Evolutionary conservation across 2,113 vertebrate genomes (phyloP).

Genomic region (Pyrgilauda ruficollis): DNA sequence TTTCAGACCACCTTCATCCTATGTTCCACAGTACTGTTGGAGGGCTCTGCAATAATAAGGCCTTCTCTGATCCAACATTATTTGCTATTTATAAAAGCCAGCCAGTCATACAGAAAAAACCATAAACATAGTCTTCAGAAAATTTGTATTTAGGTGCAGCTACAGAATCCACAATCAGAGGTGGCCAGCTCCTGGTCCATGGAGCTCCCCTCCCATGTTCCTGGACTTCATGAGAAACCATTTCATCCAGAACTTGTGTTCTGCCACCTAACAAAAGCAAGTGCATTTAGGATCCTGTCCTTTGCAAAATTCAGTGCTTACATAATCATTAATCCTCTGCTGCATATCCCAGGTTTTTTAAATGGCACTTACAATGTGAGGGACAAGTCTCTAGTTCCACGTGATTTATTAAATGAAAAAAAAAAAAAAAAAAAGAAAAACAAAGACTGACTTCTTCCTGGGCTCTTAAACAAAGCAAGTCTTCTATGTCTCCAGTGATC

Average conservation of each 20-base stretch:
- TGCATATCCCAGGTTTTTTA: not conserved
- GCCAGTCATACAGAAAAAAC: not conserved
- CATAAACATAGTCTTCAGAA: not conserved
- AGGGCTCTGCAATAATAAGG: not conserved
- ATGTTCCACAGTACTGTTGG: not conserved
- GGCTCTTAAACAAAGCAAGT: constrained; percentile 34
- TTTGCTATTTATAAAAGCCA: not conserved
- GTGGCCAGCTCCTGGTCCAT: not conserved
- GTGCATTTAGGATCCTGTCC: not conserved
- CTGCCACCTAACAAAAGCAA: not conserved
- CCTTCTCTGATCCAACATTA: not conserved
- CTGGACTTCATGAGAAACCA: not conserved
- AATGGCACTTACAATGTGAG: not conserved
- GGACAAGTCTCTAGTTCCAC: not conserved
- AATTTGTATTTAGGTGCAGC: not conserved
- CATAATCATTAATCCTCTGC: constrained; percentile 12
- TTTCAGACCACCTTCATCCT: not conserved
- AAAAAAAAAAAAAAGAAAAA: not conserved
- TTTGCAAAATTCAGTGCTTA: not conserved
- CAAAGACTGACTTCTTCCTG: constrained; percentile 1
- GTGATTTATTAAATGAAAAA: not conserved
- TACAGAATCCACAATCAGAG: not conserved
- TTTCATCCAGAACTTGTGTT: not conserved
- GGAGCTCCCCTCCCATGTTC: not conserved
- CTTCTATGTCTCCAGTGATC: constrained; percentile 25